Base-by-base conservation (phyloP, 2,113 vertebrate species). In the Petroica traversi region DNA sequence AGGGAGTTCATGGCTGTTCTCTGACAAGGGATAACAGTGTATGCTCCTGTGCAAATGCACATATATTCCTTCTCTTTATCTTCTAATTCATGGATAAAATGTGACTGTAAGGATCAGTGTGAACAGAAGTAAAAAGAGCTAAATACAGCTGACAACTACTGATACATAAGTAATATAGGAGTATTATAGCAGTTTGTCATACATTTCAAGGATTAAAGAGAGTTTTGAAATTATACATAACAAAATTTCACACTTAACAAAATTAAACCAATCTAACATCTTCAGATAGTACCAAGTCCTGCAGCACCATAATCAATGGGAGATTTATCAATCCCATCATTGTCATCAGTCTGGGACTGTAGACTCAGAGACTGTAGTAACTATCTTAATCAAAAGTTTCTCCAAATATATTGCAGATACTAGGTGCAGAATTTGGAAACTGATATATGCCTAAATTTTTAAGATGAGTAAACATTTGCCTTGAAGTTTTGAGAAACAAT, bases 351-450 rank as follows among this genome's bases (percentile, higher is more conserved):
- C 34, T 69, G 28, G 12, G 48, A n/a, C 24, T 45, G 45, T 8
- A 88, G 25, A 54, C 6, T 5, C 69, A 46, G 36, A 58, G 36
- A 8, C 11, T 58, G 20, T 40, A n/a, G 5, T n/a, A 67, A 45
- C 8, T 40, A 14, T 13, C 11, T 64, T 58, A 41, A 45, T 66
- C 38, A 51, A 18, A 41, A 71, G 7, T n/a, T 77, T 34, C 16
- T 81, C 22, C 29, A 62, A 74, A 34, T 71, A 43, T 14, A 33
- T 41, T 64, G 36, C 18, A 74, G 33, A 51, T 57, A 54, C 41
- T 40, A 92, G 59, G 22, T 33, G 26, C 55, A 93, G 41, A 87
- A 77, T 82, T 77, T 93, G 34, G 28, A 89, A 93, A 77, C 34
- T 34, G 28, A n/a, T 71, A 38, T 0, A 0, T 1, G 1, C 8